Base-by-base conservation (phyloP, 2,888 invertebrate genomes). In the Cantharis flavilabris region DNA sequence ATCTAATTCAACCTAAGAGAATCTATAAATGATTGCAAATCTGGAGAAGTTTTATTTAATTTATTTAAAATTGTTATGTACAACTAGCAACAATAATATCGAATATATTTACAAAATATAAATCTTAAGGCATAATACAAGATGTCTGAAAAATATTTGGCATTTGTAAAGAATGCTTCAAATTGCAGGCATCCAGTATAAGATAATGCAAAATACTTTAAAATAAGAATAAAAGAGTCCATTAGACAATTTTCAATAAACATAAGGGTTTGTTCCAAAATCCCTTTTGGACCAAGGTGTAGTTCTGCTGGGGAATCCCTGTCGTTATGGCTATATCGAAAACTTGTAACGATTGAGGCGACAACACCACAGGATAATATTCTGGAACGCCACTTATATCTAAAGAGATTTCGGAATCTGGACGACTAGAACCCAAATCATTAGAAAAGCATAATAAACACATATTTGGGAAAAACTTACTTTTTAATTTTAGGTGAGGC, bases 401-500 rank as follows among this genome's bases (percentile, higher is more conserved):
- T 9, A 88, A 83, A 0, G 86, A 81, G 18, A 86, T 85, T 75
- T 87, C 87, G 23, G 83, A 83, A 28, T 84, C 84, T 74, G 84
- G 80, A 80, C 83, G 84, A 62, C 87, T 87, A 80, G 69, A 85
- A 84, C 63, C 1, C n/a, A 49, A 49, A 7, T 49, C 2, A 7
- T 49, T 3, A 49, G n/a, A 33, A 33, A 13, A 33, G 0, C 33
- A 33, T 4, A 16, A 16, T 16, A 16, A 1, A 16, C 1, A 1
- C 1, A 16, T 1, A 16, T n/a, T n/a, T 16, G 16, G 16, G 16
- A 16, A 16, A 5, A 20, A 20, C 85, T 84, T 81, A 89, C 89
- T 88, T 88, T 86, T 89, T 86, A 75, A 90, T 87, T 85, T 89
- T 90, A 16, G 94, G 94, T 70, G 93, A 91, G 70, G 92, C 91